phyloP scores from a whole-genome alignment of 2,888 invertebrate genomes.

The Alentia gelatinosa region DNA sequence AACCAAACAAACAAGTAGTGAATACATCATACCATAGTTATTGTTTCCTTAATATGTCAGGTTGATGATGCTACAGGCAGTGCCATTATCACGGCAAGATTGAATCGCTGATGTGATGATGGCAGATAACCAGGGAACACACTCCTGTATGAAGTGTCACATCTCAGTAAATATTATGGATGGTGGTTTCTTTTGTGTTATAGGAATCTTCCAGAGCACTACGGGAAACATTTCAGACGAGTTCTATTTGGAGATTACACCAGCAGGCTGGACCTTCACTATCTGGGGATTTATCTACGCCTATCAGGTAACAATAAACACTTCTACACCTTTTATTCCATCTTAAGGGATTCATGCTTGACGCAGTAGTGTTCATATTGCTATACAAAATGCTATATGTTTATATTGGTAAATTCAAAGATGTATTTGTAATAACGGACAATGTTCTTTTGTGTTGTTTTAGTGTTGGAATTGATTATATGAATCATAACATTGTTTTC shows the following conservation, averaged over 20 bases:
- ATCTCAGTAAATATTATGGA: no score
- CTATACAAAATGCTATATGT: background rate
- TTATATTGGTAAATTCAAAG: background rate
- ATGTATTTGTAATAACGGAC: background rate
- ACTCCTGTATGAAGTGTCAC: no score
- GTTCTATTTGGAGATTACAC: constrained; percentile 70
- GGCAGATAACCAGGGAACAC: no score
- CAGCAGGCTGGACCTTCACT: constrained; percentile 74
- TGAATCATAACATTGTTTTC: background rate
- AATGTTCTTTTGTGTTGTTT: background rate
- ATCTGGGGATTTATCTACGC: constrained; percentile 74
- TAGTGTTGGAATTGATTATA: background rate
- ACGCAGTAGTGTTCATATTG: background rate
- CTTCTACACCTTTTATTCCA: background rate
- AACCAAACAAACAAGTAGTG: no score
- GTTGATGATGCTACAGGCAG: no score
- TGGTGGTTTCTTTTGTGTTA: background rate
- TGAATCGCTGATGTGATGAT: no score
- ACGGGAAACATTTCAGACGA: constrained; percentile 69
- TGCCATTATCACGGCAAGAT: no score
- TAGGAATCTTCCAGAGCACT: constrained; percentile 68
- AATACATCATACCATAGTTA: no score
- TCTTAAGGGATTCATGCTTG: background rate
- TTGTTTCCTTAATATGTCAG: no score
- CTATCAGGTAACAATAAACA: constrained; percentile 63